Evolutionary conservation across 2,113 vertebrate genomes (phyloP).

Genomic region (Papio anubis): DNA sequence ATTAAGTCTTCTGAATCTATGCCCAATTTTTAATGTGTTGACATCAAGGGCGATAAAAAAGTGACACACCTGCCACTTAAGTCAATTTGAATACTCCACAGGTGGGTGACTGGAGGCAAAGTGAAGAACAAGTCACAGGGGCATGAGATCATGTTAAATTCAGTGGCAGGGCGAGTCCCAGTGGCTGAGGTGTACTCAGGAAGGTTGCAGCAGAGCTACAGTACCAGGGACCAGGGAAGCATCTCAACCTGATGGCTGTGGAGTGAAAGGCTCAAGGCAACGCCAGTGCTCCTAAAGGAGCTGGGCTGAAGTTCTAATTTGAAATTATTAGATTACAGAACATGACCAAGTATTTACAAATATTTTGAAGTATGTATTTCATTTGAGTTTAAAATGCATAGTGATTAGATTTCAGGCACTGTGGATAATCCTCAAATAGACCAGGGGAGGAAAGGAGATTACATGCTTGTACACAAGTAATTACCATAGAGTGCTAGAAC

Average conservation of each 20-base stretch:
- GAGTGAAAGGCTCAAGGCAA: background rate
- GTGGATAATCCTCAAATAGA: background rate
- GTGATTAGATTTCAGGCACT: background rate
- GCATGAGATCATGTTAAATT: background rate
- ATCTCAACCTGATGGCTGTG: rapidly evolving
- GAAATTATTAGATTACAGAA: background rate
- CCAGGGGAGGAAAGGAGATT: rapidly evolving
- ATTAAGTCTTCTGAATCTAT: background rate
- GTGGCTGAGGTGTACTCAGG: background rate
- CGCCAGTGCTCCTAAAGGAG: background rate
- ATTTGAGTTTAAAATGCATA: background rate
- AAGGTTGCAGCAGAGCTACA: rapidly evolving
- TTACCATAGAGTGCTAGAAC: background rate
- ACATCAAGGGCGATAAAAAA: background rate
- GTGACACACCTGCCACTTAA: background rate
- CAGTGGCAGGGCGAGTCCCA: rapidly evolving
- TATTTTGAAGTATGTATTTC: background rate
- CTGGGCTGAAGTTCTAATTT: background rate
- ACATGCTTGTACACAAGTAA: background rate
- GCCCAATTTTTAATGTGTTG: background rate
- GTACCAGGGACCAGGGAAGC: background rate
- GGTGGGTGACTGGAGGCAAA: background rate
- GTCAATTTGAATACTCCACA: background rate
- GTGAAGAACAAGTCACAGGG: background rate
- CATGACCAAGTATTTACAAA: background rate